Evolutionary conservation across 2,888 invertebrate genomes (phyloP).

Genomic region (Bimastos eiseni): DNA sequence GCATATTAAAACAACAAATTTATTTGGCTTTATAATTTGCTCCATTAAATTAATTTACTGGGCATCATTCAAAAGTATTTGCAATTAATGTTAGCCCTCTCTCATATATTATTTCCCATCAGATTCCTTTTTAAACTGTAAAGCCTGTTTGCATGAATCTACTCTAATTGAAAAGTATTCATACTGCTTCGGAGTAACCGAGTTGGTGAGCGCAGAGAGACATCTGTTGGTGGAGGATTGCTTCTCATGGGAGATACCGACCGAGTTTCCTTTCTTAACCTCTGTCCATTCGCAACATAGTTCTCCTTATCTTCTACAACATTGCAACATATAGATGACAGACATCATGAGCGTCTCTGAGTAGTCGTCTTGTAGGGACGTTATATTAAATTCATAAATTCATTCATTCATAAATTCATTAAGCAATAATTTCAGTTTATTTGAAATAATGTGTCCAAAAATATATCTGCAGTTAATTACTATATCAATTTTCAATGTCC

Average conservation of each 20-base stretch:
- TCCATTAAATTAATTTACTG: not conserved
- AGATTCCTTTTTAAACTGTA: not conserved
- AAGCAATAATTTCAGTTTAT: not conserved
- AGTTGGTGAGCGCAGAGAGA: not conserved
- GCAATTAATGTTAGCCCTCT: not conserved
- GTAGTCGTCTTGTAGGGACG: too few species aligned
- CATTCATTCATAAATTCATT: too few species aligned
- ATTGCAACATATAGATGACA: not conserved
- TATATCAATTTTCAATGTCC: not conserved
- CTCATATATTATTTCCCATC: not conserved
- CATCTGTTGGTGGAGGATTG: not conserved
- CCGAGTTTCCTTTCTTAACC: not conserved
- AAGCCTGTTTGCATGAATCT: not conserved
- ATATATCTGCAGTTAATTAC: not conserved
- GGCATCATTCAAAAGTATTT: not conserved
- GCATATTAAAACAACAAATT: not conserved
- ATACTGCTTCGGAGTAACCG: not conserved
- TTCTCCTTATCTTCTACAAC: slow-evolving; percentile 2
- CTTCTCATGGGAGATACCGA: not conserved
- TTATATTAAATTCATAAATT: too few species aligned
- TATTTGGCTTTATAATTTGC: not conserved
- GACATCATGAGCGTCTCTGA: too few species aligned
- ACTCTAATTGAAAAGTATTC: not conserved
- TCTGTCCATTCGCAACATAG: not conserved
- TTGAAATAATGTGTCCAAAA: not conserved